Conservation (phyloP, 53 echinoderm and acorn worm genomes). For the Echinometra lucunter region DNA sequence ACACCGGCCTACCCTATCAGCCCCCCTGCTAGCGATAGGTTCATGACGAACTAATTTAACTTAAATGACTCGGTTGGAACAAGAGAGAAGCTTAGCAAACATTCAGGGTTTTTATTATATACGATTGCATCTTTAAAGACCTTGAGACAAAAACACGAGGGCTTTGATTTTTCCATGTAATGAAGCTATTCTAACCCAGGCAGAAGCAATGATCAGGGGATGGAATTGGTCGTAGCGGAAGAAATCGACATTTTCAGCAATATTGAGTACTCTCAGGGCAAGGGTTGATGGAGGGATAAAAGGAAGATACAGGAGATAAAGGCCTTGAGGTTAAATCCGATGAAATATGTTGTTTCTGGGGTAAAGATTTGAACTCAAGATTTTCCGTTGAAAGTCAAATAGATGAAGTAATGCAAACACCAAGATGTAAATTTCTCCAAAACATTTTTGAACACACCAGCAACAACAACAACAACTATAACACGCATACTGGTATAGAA, state of each 20-base stretch:
- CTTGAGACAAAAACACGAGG: neutral
- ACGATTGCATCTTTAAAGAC: constrained; percentile 31
- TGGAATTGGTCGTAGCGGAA: neutral
- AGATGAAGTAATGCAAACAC: neutral
- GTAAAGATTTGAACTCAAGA: neutral
- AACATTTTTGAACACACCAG: too few species aligned
- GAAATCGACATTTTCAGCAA: constrained; percentile 30
- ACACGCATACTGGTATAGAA: too few species aligned
- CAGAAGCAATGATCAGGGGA: neutral
- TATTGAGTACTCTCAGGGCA: neutral
- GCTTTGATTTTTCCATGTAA: constrained; percentile 1
- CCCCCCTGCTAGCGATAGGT: constrained; percentile 4
- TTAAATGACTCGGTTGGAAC: neutral
- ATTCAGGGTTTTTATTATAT: neutral
- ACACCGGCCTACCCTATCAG: constrained; percentile 36
- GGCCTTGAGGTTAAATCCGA: neutral
- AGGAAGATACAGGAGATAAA: constrained; percentile 4
- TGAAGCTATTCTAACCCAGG: neutral
- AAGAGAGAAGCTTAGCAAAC: neutral
- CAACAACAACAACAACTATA: too few species aligned
- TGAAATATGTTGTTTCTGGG: neutral
- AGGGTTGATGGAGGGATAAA: constrained; percentile 1
- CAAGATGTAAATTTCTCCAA: too few species aligned
- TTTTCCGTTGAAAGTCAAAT: neutral
- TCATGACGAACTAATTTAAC: constrained; percentile 38